A percentile compares a stretch with the other conserved stretches of the same genome.
Evolutionary conservation across 2,113 vertebrate species (phyloP).

Genomic region (Sciurus niger): DNA sequence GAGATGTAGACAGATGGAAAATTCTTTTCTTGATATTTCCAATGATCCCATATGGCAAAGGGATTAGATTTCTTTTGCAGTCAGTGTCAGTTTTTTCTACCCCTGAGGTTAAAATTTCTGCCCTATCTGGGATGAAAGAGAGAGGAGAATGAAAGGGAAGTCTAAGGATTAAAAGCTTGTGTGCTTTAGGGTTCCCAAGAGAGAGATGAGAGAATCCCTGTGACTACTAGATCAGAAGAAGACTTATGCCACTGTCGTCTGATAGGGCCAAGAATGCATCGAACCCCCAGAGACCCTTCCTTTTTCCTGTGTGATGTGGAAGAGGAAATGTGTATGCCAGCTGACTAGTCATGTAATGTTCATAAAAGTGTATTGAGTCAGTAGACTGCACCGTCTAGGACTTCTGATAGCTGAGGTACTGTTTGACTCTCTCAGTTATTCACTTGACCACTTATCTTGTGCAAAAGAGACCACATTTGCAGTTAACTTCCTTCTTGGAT

Average conservation of each 20-base stretch:
- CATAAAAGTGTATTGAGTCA: not conserved
- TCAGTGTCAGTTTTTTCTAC: not conserved
- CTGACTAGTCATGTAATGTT: not conserved
- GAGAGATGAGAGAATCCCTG: not conserved
- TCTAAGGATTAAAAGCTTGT: not conserved
- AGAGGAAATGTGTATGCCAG: not conserved
- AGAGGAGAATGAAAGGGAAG: not conserved
- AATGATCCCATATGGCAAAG: constrained; percentile 47
- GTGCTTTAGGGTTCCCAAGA: not conserved
- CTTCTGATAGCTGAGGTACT: not conserved
- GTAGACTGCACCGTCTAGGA: not conserved
- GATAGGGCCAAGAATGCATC: not conserved
- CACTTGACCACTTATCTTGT: not conserved
- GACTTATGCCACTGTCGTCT: not conserved
- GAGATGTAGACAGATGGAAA: constrained; percentile 55
- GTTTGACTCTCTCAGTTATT: not conserved
- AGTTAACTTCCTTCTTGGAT: not conserved
- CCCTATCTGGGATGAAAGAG: constrained; percentile 3
- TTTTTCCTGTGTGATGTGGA: not conserved
- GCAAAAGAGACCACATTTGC: not conserved
- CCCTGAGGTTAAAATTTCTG: constrained; percentile 41
- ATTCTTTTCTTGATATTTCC: constrained; percentile 60
- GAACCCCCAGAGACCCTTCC: not conserved
- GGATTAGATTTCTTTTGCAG: constrained; percentile 9
- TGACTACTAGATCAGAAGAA: not conserved